phyloP scores from a whole-genome alignment of 2,888 invertebrate genomes.

The Scelioninae gen. 1 region DNA sequence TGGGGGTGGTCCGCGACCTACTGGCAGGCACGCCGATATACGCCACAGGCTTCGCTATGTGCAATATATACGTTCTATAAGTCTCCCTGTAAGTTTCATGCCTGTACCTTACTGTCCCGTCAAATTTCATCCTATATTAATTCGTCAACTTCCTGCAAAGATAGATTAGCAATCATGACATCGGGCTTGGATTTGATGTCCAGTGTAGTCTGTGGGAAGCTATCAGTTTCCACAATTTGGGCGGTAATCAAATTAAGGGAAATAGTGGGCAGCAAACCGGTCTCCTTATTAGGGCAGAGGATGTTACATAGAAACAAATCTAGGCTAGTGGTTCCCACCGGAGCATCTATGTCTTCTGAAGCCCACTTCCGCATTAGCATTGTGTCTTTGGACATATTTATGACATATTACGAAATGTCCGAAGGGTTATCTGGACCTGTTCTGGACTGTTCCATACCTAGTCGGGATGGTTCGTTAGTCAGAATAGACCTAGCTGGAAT shows the following conservation, averaged over 20 bases:
- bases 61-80: slow-evolving; percentile 78
- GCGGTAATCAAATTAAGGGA: slow-evolving; percentile 19
- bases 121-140: slow-evolving; percentile 40
- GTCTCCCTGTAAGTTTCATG: slow-evolving; percentile 66
- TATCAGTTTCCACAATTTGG: slow-evolving; percentile 2
- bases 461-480: too few relatives aligned
- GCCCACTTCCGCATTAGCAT: slow-evolving; percentile 44
- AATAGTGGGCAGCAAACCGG: slow-evolving; percentile 25
- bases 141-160: slow-evolving; percentile 42
- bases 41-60: slow-evolving; percentile 78
- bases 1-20: slow-evolving; percentile 84
- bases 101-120: slow-evolving; percentile 42
- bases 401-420: slow-evolving; percentile 4
- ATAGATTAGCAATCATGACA: slow-evolving; percentile 9
- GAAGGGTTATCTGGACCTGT: background rate
- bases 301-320: slow-evolving; percentile 28
- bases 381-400: slow-evolving; percentile 18
- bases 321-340: slow-evolving; percentile 20
- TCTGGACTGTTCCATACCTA: too few relatives aligned
- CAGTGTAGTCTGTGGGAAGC: background rate
- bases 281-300: slow-evolving; percentile 21
- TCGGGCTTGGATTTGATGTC: too few relatives aligned
- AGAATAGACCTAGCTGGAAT: too few relatives aligned
- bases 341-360: background rate
- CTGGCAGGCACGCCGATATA: slow-evolving; percentile 81